Conservation (phyloP, 2,797 vertebrate species). For the Enteromius viviparus region DNA sequence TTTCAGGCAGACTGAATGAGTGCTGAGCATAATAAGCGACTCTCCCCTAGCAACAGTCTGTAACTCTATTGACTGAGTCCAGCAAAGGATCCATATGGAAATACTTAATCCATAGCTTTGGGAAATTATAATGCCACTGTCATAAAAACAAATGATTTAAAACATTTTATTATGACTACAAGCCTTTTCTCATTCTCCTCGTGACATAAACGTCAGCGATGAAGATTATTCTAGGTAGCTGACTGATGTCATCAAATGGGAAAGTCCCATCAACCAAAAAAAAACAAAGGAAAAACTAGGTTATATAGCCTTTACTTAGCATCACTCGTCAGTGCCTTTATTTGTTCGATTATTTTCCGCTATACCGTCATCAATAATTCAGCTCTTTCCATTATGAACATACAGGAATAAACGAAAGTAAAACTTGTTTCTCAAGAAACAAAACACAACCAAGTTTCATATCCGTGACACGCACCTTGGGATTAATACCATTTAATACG, state of each 20-base stretch:
- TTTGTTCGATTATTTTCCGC: not conserved
- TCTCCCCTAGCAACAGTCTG: slow-evolving; percentile 37
- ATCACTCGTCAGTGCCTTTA: not conserved
- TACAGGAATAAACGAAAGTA: slow-evolving; percentile 19
- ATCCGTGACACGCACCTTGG: not conserved
- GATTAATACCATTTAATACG: not conserved
- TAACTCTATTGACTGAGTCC: slow-evolving; percentile 9
- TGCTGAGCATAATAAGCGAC: slow-evolving; percentile 39
- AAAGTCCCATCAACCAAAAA: slow-evolving; percentile 23
- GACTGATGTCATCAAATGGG: slow-evolving; percentile 5
- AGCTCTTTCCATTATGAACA: not conserved
- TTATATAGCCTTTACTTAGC: not conserved
- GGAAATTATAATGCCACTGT: not conserved
- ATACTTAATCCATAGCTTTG: not conserved
- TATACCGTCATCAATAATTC: not conserved
- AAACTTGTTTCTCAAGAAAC: not conserved
- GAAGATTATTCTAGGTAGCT: not conserved
- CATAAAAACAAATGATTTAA: not conserved
- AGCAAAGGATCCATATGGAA: slow-evolving; percentile 9
- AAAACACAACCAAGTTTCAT: not conserved
- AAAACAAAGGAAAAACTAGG: not conserved
- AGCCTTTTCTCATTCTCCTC: not conserved
- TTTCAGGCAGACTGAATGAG: slow-evolving; percentile 37
- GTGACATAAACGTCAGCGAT: not conserved
- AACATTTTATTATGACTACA: not conserved